These are phyloP conservation scores for Amaurobius ferox DNA, from an alignment of 2,888 invertebrate genomes.

Conservation along the genomic window DNA sequence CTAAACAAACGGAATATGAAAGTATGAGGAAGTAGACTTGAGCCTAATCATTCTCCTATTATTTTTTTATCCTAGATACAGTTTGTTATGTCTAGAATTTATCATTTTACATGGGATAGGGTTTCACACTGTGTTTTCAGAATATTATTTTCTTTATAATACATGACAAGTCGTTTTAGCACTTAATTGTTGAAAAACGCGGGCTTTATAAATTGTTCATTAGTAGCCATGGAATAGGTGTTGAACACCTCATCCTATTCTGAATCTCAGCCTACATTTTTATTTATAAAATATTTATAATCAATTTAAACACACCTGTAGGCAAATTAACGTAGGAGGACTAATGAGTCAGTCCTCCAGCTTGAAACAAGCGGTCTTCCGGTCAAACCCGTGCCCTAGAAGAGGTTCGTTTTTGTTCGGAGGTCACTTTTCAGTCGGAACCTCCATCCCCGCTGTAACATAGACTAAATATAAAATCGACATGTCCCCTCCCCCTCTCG, in stretches of 20 bases:
- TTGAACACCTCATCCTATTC: neutral
- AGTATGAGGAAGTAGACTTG: no score
- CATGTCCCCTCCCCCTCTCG: neutral
- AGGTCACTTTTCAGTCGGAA: neutral
- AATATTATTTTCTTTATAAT: no score
- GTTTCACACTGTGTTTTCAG: no score
- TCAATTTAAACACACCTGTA: conserved; percentile 2
- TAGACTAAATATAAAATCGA: conserved; percentile 23
- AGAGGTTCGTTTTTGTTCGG: neutral
- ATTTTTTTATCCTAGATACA: no score
- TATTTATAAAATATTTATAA: conserved; percentile 9
- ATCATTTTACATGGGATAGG: no score
- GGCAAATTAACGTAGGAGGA: conserved; percentile 9
- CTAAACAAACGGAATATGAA: no score
- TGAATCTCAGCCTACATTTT: conserved; percentile 9
- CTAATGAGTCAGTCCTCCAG: neutral
- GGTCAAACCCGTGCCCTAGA: conserved; percentile 9
- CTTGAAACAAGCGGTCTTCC: neutral
- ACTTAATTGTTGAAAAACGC: no score
- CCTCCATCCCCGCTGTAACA: conserved; percentile 19
- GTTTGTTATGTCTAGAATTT: no score
- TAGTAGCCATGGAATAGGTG: no score
- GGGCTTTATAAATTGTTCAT: no score
- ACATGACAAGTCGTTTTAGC: no score
- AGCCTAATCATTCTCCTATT: no score